These are phyloP conservation scores for Enteromius paludinosus DNA, from an alignment of 2,797 vertebrate genomes.

Conservation along the genomic window DNA sequence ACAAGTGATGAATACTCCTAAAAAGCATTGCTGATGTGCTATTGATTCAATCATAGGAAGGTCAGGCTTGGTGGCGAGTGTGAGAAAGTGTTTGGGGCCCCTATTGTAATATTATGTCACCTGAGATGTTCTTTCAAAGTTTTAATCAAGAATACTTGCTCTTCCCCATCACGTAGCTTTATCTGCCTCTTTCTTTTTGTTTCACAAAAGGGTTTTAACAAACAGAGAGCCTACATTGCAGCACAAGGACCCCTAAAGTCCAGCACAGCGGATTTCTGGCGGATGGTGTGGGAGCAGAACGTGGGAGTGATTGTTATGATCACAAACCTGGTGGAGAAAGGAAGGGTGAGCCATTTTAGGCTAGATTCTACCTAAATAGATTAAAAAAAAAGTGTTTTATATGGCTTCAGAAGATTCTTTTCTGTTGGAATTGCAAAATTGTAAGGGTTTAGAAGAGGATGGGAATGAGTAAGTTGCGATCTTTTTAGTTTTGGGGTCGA, in stretches of 20 bases:
- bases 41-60: background rate
- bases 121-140: background rate
- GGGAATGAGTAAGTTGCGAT: background rate
- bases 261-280: conserved; percentile 96
- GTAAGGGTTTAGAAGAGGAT: background rate
- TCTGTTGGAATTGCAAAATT: background rate
- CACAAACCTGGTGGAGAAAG: conserved; percentile 96
- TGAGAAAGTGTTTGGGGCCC: background rate
- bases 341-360: conserved; percentile 81
- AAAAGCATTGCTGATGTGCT: background rate
- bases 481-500: background rate
- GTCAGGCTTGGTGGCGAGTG: background rate
- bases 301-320: conserved; percentile 95
- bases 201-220: conserved; percentile 86
- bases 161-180: background rate
- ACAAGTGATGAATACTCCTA: background rate
- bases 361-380: background rate
- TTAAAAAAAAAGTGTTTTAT: background rate
- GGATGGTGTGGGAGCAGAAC: conserved; percentile 98
- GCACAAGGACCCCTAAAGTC: conserved; percentile 94
- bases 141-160: background rate
- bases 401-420: background rate
- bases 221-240: conserved; percentile 89
- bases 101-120: conserved; percentile 1
- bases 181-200: background rate